Evolutionary conservation across 2,888 invertebrate species (phyloP), one percentile per base, ranked within the genome.

Genomic region (Dryocosmus kuriphilus): DNA sequence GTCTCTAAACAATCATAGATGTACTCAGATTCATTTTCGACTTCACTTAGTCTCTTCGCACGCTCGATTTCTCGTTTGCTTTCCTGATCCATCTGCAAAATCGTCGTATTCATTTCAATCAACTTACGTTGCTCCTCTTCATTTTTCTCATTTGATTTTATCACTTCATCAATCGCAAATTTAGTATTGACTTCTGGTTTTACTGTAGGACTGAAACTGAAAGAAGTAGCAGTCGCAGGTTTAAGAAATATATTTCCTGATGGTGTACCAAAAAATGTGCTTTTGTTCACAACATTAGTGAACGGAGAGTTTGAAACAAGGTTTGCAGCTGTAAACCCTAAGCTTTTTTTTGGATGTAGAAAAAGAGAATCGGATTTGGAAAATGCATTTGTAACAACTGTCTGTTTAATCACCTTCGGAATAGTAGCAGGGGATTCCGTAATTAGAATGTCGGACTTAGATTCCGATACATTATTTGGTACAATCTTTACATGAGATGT

Each of bases 1-100:
- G 80, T 75, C 76, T 89, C 83, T 5, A 87, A 60, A 8, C 85
- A 80, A 6, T 85, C 75, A 19, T 85, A 89, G 22, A 89, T 85
- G 27, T 86, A 67, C 0, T 83, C 78, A 0, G 91, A 80, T 63
- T 87, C 77, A 32, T 83, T 74, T 7, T 89, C 86, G 19, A 89
- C 81, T 67, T 80, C 63, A 76, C 77, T 46, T 19, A 78, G 73
- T 4, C 75, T 67, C 74, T 79, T 82, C 16, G 77, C 80, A 16
- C 67, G 77, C 73, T 86, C 84, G 38, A 81, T 74, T 46, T 79
- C 85, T 71, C 76, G 79, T 19, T 63, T 65, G 76, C 71, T 77
- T 74, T 82, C 75, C 63, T 82, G 75, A 11, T 71, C 30, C 16
- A 77, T 77, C 32, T 81, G 75, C 35, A 78, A 76, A 80, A 67